phyloP scores from a whole-genome alignment of 2,888 invertebrate species.

The Melanostoma scalare region DNA sequence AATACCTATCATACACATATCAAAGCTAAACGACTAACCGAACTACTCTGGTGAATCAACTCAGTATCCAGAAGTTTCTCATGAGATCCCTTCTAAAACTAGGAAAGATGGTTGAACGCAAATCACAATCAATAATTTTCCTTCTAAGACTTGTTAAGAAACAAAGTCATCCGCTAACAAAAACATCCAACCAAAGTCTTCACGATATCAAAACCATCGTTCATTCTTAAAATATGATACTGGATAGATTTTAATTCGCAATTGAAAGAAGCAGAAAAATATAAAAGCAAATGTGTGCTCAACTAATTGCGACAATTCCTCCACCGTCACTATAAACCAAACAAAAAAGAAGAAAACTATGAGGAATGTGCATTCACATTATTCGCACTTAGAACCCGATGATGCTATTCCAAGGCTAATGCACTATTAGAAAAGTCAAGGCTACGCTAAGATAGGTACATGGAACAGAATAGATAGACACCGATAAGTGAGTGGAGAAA shows the following conservation, averaged over 20 bases:
- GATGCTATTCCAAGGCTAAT: conserved; percentile 66
- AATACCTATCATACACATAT: too few relatives aligned
- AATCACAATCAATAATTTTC: too few relatives aligned
- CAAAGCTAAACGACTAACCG: too few relatives aligned
- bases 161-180: too few relatives aligned
- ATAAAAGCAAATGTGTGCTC: conserved; percentile 4
- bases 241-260: neutral
- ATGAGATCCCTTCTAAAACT: too few relatives aligned
- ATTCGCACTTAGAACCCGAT: conserved; percentile 48
- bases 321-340: conserved; percentile 3
- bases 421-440: conserved; percentile 73
- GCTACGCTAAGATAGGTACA: conserved; percentile 49
- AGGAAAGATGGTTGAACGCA: too few relatives aligned
- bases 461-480: conserved; percentile 51
- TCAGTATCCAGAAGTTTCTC: too few relatives aligned
- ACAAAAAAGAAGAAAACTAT: conserved; percentile 1
- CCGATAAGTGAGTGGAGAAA: conserved; percentile 5
- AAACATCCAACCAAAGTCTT: too few relatives aligned
- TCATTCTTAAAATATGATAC: neutral
- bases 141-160: too few relatives aligned
- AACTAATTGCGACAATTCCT: conserved; percentile 24
- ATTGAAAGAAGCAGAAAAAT: neutral
- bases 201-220: too few relatives aligned
- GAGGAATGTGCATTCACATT: conserved; percentile 54
- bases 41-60: too few relatives aligned